Evolutionary conservation across 2,888 invertebrate genomes (phyloP).

Genomic region (Linyphia triangularis): DNA sequence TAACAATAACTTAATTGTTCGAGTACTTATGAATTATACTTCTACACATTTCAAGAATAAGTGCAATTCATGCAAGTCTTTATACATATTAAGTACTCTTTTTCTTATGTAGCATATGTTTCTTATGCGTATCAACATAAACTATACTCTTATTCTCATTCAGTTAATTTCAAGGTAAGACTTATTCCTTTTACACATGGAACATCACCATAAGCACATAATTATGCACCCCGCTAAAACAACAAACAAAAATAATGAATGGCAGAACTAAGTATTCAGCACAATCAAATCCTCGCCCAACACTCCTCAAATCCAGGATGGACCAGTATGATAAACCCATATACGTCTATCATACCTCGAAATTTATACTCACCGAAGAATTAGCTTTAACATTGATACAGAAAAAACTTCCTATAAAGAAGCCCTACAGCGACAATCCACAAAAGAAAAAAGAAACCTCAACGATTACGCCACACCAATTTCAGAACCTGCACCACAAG

Average conservation of each 20-base stretch:
- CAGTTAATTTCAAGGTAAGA: background rate
- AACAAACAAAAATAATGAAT: background rate
- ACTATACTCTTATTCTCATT: background rate
- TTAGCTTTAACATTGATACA: background rate
- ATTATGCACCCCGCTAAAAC: background rate
- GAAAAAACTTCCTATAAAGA: background rate
- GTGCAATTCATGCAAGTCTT: no score
- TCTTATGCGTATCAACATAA: background rate
- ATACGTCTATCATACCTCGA: background rate
- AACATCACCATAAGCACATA: background rate
- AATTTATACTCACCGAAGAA: slow-evolving; percentile 7
- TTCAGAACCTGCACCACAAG: background rate
- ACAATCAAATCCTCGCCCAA: background rate
- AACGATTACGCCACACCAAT: background rate
- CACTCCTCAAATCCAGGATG: background rate
- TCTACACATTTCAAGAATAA: no score
- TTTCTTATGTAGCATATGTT: background rate
- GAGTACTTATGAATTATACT: no score
- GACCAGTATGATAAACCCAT: background rate
- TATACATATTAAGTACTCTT: no score
- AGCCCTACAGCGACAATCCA: background rate
- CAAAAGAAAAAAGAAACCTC: background rate
- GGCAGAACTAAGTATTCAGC: background rate
- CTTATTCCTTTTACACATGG: background rate
- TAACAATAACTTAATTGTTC: no score